These are phyloP conservation scores for Stegophylla sp. DNA, from an alignment of 2,888 invertebrate species.

Conservation along the genomic window DNA sequence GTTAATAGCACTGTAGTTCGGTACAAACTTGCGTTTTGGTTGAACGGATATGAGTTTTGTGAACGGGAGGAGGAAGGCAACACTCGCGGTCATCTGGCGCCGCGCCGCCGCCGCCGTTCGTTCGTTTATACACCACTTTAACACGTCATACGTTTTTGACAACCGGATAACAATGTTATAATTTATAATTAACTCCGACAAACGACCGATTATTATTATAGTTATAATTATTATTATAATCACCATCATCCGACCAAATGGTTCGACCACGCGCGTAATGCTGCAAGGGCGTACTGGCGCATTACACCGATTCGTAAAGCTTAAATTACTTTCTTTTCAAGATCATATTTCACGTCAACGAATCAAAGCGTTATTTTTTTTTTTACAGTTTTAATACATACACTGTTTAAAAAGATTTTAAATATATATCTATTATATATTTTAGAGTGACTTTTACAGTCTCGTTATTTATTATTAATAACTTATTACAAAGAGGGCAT, in stretches of 20 bases:
- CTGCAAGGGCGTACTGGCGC: not conserved
- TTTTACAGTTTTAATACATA: too few species aligned
- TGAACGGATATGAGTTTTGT: constrained; percentile 50
- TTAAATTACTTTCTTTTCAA: not conserved
- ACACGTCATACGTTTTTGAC: constrained; percentile 7
- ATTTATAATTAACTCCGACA: not conserved
- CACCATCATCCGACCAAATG: too few species aligned
- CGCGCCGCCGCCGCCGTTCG: not conserved
- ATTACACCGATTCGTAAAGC: not conserved
- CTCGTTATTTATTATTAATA: too few species aligned
- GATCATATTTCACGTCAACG: not conserved
- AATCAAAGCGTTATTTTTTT: not conserved
- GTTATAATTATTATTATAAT: too few species aligned
- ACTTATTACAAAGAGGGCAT: too few species aligned
- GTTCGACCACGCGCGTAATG: not conserved
- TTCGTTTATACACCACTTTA: not conserved
- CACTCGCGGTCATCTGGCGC: not conserved
- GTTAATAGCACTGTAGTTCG: constrained; percentile 45
- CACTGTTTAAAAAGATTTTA: too few species aligned
- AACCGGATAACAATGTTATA: not conserved
- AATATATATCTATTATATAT: too few species aligned
- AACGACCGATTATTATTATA: not conserved
- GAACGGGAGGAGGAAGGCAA: not conserved
- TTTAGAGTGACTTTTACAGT: too few species aligned
- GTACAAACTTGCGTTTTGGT: constrained; percentile 49